Conservation (phyloP, 2,888 invertebrate genomes). For the Drosophila pseudotakahashii region DNA sequence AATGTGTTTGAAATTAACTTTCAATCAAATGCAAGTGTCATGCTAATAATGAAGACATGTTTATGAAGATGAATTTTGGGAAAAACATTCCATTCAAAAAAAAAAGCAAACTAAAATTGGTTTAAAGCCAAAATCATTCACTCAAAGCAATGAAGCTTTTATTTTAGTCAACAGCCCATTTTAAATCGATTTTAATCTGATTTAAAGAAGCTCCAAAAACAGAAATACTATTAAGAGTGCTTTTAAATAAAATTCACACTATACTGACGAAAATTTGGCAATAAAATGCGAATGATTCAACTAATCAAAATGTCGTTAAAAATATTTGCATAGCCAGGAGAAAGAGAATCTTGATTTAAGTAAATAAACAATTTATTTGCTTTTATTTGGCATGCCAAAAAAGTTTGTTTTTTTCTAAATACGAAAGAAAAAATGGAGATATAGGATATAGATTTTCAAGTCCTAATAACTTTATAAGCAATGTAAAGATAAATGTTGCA, state of each 20-base stretch:
- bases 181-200: conserved; percentile 15
- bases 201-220: conserved; percentile 9
- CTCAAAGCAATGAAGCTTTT: conserved; percentile 10
- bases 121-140: not conserved
- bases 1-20: not conserved
- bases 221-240: conserved; percentile 14
- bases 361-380: conserved; percentile 1
- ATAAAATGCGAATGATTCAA: conserved; percentile 13
- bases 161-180: conserved; percentile 21
- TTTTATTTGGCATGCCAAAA: not conserved
- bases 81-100: not conserved
- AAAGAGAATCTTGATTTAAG: conserved; percentile 1
- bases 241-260: conserved; percentile 17
- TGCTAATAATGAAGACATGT: not conserved
- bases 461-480: not conserved
- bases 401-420: too few species aligned
- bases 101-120: not conserved
- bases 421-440: too few species aligned
- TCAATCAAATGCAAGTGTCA: not conserved
- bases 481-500: too few species aligned
- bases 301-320: conserved; percentile 30
- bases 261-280: not conserved
- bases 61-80: not conserved
- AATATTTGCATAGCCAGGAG: conserved; percentile 18
- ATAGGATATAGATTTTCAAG: not conserved